These are phyloP conservation scores for Sebastes schlegelii DNA, from an alignment of 2,113 vertebrate genomes.

Conservation along the genomic window DNA sequence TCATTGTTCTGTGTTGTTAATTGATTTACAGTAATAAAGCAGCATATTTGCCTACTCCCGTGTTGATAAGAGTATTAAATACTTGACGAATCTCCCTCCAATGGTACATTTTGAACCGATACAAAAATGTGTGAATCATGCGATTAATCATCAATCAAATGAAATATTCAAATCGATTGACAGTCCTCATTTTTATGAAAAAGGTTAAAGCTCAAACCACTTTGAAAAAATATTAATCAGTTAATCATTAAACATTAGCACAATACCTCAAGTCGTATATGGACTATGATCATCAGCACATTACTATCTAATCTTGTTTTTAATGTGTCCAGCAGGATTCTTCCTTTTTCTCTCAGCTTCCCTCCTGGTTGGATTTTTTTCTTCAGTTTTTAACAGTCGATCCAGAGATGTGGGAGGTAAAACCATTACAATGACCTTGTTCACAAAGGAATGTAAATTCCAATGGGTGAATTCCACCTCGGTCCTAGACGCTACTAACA, in stretches of 20 bases:
- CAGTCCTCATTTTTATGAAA: neutral
- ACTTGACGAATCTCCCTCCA: too few relatives aligned
- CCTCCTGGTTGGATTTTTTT: slow-evolving; percentile 1
- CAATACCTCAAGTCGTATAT: slow-evolving; percentile 1
- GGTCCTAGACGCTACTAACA: slow-evolving; percentile 52
- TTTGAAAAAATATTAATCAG: too few relatives aligned
- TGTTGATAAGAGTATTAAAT: too few relatives aligned
- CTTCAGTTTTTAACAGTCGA: neutral
- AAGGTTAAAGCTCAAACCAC: neutral
- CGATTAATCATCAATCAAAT: too few relatives aligned
- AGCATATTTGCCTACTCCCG: too few relatives aligned
- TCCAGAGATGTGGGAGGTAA: slow-evolving; percentile 23
- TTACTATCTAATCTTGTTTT: slow-evolving; percentile 15
- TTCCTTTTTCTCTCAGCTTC: fast-evolving
- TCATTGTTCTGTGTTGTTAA: too few relatives aligned
- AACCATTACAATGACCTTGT: slow-evolving; percentile 13
- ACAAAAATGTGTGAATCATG: too few relatives aligned
- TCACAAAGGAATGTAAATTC: slow-evolving; percentile 61
- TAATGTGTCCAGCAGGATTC: neutral
- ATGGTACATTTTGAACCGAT: too few relatives aligned
- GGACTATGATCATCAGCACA: neutral
- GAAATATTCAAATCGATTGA: too few relatives aligned
- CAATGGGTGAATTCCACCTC: slow-evolving; percentile 38
- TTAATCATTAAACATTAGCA: slow-evolving; percentile 27
- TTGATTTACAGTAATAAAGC: too few relatives aligned